Percentiles rank a stretch among this genome's conserved stretches.
Conservation (phyloP, 2,797 vertebrate species). For the Remorina albescens region DNA sequence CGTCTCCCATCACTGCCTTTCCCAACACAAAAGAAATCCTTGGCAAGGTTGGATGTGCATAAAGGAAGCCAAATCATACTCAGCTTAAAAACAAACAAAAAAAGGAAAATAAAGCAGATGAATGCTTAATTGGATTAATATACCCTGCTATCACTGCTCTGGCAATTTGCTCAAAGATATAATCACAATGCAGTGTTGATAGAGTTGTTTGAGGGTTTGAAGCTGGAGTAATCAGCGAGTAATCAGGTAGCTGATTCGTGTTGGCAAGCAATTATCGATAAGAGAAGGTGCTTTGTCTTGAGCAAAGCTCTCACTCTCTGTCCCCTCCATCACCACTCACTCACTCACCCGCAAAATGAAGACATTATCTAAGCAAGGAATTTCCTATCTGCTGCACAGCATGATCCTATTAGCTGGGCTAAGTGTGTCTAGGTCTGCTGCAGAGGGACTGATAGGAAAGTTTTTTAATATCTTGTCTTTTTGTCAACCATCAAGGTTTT, state of each 20-base stretch:
- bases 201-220: slow-evolving; percentile 71
- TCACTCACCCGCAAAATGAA: slow-evolving; percentile 61
- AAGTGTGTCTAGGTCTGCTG: slow-evolving; percentile 36
- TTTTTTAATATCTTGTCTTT: slow-evolving; percentile 34
- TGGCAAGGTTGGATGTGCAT: slow-evolving; percentile 16
- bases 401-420: slow-evolving; percentile 60
- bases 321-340: slow-evolving; percentile 55
- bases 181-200: slow-evolving; percentile 75
- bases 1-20: not conserved
- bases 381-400: slow-evolving; percentile 60
- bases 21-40: not conserved
- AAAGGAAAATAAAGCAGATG: slow-evolving; percentile 50
- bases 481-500: slow-evolving; percentile 27
- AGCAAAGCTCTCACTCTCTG: slow-evolving; percentile 61
- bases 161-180: slow-evolving; percentile 75
- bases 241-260: slow-evolving; percentile 81
- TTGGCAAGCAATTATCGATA: slow-evolving; percentile 83
- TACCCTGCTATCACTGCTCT: slow-evolving; percentile 56
- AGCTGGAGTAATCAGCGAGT: slow-evolving; percentile 73
- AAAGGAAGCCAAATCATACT: slow-evolving; percentile 33
- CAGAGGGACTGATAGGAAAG: slow-evolving; percentile 51
- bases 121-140: slow-evolving; percentile 83
- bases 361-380: slow-evolving; percentile 64
- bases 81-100: slow-evolving; percentile 9
- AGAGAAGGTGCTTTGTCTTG: slow-evolving; percentile 83